Evolutionary conservation across 2,888 invertebrate species (phyloP).

Genomic region (Tetragonisca angustula): DNA sequence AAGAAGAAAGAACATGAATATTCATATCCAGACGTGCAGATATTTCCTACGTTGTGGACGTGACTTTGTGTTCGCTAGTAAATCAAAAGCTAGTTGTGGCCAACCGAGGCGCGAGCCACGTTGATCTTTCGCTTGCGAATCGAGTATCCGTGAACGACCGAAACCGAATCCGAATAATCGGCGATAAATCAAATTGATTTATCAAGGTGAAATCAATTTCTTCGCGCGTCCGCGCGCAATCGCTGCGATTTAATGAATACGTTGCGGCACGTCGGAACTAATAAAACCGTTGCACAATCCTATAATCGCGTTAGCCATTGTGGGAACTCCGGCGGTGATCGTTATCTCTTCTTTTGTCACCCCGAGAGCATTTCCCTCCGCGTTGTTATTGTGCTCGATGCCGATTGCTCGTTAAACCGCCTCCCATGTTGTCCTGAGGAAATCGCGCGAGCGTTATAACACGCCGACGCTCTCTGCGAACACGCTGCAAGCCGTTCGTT

Average conservation of each 20-base stretch:
- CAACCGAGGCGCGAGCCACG: neutral
- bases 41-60: neutral
- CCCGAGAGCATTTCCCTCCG: conserved; percentile 16
- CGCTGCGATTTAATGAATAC: conserved; percentile 38
- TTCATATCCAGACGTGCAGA: neutral
- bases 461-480: neutral
- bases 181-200: conserved; percentile 25
- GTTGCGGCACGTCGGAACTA: conserved; percentile 50
- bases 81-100: conserved; percentile 7
- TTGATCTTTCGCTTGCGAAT: neutral
- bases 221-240: conserved; percentile 15
- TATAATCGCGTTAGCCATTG: conserved; percentile 52
- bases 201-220: conserved; percentile 52
- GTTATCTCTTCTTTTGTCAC: conserved; percentile 57
- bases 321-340: conserved; percentile 36
- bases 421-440: conserved; percentile 5
- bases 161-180: conserved; percentile 2
- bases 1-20: too few species aligned
- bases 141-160: neutral
- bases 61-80: neutral
- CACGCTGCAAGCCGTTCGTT: neutral
- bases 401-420: conserved; percentile 11
- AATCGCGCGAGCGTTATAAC: neutral
- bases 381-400: conserved; percentile 15
- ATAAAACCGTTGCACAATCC: conserved; percentile 52